Evolutionary conservation across 1,140 invertebrate species (phyloP).

Genomic region (Drosophila suzukii): DNA sequence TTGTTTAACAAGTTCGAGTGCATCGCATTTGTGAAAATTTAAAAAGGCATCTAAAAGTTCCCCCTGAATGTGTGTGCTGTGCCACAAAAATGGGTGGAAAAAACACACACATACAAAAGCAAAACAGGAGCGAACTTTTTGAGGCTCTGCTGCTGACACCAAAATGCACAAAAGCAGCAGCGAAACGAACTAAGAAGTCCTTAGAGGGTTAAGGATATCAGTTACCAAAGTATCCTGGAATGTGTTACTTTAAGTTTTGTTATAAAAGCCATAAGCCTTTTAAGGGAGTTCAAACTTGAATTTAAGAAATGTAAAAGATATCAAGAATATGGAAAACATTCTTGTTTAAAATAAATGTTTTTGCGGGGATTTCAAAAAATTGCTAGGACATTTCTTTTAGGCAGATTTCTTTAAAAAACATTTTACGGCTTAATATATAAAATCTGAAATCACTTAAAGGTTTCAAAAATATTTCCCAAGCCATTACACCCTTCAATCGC

Average conservation of each 20-base stretch:
- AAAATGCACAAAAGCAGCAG: constrained; percentile 68
- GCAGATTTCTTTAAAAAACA: too few relatives aligned
- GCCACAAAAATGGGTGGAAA: constrained; percentile 34
- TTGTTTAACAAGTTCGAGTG: constrained; percentile 82
- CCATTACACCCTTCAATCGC: constrained; percentile 1
- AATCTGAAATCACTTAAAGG: background rate
- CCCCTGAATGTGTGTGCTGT: constrained; percentile 9
- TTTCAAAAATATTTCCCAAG: background rate
- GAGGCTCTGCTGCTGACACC: constrained; percentile 74
- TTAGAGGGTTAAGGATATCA: constrained; percentile 1
- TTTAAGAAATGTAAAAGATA: too few relatives aligned
- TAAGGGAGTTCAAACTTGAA: background rate
- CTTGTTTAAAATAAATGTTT: too few relatives aligned
- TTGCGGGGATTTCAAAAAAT: too few relatives aligned
- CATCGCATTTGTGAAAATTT: constrained; percentile 77
- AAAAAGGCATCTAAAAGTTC: constrained; percentile 72
- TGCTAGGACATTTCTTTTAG: too few relatives aligned
- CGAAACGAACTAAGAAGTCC: constrained; percentile 28
- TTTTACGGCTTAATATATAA: too few relatives aligned
- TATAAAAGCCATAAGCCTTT: background rate
- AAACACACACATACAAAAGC: constrained; percentile 26
- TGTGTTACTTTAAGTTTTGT: background rate
- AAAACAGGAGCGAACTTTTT: constrained; percentile 60
- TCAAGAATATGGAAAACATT: too few relatives aligned
- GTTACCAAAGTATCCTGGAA: constrained; percentile 21